Conservation (phyloP, 2,113 vertebrate species). For the Podocnemis expansa region DNA sequence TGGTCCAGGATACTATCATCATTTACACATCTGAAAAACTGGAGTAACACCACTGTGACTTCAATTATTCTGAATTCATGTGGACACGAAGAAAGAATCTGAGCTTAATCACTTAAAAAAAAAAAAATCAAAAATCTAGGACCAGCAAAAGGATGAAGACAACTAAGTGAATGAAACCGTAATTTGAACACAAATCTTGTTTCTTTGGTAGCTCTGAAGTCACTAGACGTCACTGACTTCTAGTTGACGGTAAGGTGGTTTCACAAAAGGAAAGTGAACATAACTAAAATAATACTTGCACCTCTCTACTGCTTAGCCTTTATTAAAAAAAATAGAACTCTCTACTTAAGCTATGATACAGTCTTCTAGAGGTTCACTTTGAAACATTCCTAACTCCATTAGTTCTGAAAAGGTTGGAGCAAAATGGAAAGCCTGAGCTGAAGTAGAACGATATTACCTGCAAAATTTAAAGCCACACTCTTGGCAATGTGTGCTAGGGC, state of each 20-base stretch:
- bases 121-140: neutral
- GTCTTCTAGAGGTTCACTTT: neutral
- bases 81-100: neutral
- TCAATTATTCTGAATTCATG: neutral
- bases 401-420: neutral
- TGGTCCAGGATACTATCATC: neutral
- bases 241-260: neutral
- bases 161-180: accelerated
- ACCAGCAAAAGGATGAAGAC: neutral
- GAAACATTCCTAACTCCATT: neutral
- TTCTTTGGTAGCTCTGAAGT: neutral
- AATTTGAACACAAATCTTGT: neutral
- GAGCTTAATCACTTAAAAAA: neutral
- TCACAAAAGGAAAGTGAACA: neutral
- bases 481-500: neutral
- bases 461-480: neutral
- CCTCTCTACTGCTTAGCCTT: neutral
- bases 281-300: neutral
- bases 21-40: neutral
- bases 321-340: neutral
- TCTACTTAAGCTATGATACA: neutral
- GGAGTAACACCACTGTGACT: accelerated
- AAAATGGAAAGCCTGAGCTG: accelerated
- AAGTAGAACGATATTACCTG: neutral
- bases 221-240: neutral